phyloP scores from a whole-genome alignment of 2,888 invertebrate species.

The Resseliella maxima region DNA sequence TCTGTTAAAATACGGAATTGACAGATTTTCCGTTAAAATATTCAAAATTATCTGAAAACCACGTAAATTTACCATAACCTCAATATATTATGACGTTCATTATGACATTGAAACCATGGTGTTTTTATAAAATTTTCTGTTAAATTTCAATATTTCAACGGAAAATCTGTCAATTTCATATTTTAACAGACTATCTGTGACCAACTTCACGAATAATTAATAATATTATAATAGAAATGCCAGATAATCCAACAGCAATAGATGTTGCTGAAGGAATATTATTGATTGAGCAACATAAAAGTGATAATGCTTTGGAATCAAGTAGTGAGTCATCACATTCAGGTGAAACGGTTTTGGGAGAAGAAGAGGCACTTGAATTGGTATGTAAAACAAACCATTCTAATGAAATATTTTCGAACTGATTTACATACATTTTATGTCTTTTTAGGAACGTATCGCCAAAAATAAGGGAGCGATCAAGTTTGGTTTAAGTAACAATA shows the following conservation, averaged over 20 bases:
- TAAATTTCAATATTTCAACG: too few species aligned
- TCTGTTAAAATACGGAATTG: too few species aligned
- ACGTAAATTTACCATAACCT: too few species aligned
- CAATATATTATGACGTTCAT: too few species aligned
- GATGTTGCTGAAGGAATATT: not conserved
- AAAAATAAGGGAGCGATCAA: not conserved
- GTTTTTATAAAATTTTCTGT: too few species aligned
- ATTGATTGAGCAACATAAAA: not conserved
- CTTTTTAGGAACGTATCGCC: not conserved
- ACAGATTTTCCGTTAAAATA: too few species aligned
- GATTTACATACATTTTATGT: slow-evolving; percentile 6
- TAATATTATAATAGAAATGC: slow-evolving; percentile 2
- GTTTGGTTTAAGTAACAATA: not conserved
- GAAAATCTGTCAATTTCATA: too few species aligned
- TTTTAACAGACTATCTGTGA: too few species aligned
- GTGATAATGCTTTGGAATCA: not conserved
- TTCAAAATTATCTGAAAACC: too few species aligned
- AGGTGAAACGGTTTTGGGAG: not conserved
- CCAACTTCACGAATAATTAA: too few species aligned
- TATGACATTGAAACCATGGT: too few species aligned
- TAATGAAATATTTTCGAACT: not conserved
- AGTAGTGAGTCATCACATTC: not conserved
- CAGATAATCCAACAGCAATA: not conserved
- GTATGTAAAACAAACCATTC: slow-evolving; percentile 13
- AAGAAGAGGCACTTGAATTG: not conserved